Evolutionary conservation across 2,797 vertebrate species (phyloP).

Genomic region (Alosa sapidissima): DNA sequence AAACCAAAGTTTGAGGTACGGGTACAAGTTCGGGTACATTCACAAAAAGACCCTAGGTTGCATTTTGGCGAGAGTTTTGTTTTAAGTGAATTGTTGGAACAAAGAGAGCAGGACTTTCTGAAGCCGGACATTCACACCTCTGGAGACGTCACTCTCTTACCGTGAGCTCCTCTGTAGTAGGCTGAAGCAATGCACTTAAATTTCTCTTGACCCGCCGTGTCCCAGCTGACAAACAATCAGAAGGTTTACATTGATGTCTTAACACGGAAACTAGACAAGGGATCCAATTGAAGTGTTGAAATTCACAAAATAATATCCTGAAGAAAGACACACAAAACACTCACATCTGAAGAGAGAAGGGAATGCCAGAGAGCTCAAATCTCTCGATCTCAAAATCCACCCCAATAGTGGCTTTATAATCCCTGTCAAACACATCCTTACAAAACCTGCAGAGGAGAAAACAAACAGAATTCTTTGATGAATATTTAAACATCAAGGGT

Average conservation of each 20-base stretch:
- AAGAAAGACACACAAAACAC: conserved; percentile 51
- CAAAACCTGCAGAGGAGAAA: conserved; percentile 73
- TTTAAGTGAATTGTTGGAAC: too few relatives aligned
- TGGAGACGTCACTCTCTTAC: conserved; percentile 62
- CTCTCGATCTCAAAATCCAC: conserved; percentile 93
- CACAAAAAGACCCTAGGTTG: too few relatives aligned
- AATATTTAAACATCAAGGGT: background rate
- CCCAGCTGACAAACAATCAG: conserved; percentile 79
- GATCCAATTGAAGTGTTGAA: background rate
- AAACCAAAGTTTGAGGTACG: too few relatives aligned
- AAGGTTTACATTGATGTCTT: background rate
- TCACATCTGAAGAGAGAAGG: conserved; percentile 90
- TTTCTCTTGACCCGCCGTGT: conserved; percentile 94
- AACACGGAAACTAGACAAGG: background rate
- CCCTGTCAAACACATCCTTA: conserved; percentile 84
- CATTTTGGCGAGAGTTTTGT: too few relatives aligned
- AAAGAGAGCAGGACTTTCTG: too few relatives aligned
- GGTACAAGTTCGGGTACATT: too few relatives aligned
- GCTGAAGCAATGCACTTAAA: conserved; percentile 93
- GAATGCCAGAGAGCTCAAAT: conserved; percentile 84
- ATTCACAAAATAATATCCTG: background rate
- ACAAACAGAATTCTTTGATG: background rate
- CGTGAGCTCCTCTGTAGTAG: conserved; percentile 89
- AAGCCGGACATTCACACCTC: too few relatives aligned
- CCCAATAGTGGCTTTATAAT: conserved; percentile 92